These are phyloP conservation scores for Drosophila ohnishii DNA, from an alignment of 1,140 invertebrate species.

Conservation along the genomic window DNA sequence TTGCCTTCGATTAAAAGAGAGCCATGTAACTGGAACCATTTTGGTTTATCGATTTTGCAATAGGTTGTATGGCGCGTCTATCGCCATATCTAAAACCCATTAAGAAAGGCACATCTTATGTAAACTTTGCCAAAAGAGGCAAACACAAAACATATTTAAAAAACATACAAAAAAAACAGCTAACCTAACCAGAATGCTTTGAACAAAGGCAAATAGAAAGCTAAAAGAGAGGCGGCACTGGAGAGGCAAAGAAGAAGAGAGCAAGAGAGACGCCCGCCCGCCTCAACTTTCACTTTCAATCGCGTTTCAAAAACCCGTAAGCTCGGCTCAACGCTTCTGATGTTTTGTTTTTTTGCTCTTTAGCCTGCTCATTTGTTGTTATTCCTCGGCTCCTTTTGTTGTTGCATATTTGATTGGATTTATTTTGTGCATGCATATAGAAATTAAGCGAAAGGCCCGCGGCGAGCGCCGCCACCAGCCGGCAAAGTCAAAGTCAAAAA, in stretches of 20 bases:
- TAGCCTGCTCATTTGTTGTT: conserved; percentile 9
- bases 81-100: background rate
- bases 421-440: conserved; percentile 62
- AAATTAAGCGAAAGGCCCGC: conserved; percentile 73
- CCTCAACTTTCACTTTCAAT: conserved; percentile 76
- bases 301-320: conserved; percentile 73
- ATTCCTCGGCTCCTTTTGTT: conserved; percentile 11
- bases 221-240: conserved; percentile 12
- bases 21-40: background rate
- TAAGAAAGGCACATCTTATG: conserved; percentile 34
- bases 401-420: conserved; percentile 65
- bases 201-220: conserved; percentile 60
- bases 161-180: conserved; percentile 8
- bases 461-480: conserved; percentile 22
- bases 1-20: background rate
- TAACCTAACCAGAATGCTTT: conserved; percentile 31
- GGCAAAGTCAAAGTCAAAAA: conserved; percentile 43
- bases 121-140: conserved; percentile 23
- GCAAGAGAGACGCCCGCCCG: conserved; percentile 5
- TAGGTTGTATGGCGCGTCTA: background rate
- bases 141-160: background rate
- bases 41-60: conserved; percentile 37
- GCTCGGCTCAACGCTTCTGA: conserved; percentile 43
- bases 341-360: conserved; percentile 28
- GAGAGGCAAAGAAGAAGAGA: conserved; percentile 14